These are phyloP conservation scores for Prosopocoilus inquinatus DNA, from an alignment of 2,888 invertebrate genomes.

Conservation along the genomic window DNA sequence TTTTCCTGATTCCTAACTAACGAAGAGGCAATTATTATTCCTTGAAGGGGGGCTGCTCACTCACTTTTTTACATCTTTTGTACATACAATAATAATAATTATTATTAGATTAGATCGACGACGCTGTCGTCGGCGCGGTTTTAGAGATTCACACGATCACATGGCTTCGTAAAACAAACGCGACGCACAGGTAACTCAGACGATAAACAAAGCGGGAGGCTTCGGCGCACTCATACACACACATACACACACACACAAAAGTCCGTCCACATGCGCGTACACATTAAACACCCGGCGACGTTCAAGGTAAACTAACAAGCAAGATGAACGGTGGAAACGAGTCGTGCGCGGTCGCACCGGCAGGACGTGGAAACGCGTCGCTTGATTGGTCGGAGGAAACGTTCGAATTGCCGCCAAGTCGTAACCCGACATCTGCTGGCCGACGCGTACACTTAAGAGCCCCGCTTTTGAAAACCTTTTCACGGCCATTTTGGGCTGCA, in stretches of 20 bases:
- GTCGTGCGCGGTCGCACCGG: slow-evolving; percentile 29
- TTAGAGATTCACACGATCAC: background rate
- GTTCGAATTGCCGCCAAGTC: slow-evolving; percentile 1
- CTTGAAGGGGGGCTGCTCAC: too few relatives aligned
- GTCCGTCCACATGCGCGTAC: slow-evolving; percentile 18
- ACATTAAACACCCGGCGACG: slow-evolving; percentile 26
- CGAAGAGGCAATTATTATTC: too few relatives aligned
- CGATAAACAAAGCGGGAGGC: slow-evolving; percentile 21
- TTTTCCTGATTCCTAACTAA: too few relatives aligned
- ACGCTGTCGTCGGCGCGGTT: too few relatives aligned
- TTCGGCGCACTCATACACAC: background rate
- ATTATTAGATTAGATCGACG: too few relatives aligned
- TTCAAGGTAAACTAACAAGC: slow-evolving; percentile 37
- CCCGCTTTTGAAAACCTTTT: too few relatives aligned
- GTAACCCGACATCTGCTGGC: slow-evolving; percentile 2
- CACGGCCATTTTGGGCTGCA: too few relatives aligned
- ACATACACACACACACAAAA: background rate
- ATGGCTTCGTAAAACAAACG: background rate
- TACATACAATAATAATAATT: too few relatives aligned
- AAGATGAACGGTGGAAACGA: slow-evolving; percentile 33
- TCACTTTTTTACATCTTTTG: too few relatives aligned
- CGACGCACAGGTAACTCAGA: slow-evolving; percentile 2
- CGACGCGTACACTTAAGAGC: slow-evolving; percentile 51
- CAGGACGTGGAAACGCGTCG: slow-evolving; percentile 34
- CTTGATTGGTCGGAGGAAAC: slow-evolving; percentile 28